Base-by-base conservation (phyloP, 2,113 vertebrate genomes). In the Tinamus guttatus region DNA sequence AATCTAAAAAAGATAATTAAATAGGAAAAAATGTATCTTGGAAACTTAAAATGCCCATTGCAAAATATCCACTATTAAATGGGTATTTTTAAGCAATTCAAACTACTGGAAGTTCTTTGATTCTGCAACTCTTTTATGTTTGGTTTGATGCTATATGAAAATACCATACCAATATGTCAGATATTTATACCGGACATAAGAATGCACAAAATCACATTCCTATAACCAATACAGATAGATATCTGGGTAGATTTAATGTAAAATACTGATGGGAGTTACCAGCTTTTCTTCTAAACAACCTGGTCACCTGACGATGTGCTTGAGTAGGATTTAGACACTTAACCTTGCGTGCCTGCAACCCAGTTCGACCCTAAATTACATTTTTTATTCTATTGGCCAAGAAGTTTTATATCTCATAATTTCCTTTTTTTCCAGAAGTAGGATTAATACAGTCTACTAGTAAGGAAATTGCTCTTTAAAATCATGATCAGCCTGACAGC, bases 391-490 rank as follows among this genome's bases (percentile, higher is more conserved):
- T 22, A 59, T 9, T 78, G 76, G 83, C 45, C 40, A 85, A 84
- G 30, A 88, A 2, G 6, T 65, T 60, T 5, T n/a, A 20, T 40
- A 62, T 60, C 38, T 89, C 74, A 74, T 87, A 65, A 81, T 77
- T 85, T 90, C 38, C 51, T 36, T 65, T 79, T 79, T 80, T 64
- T 41, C 71, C 34, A 65, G 28, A 59, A 32, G 28, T 15, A 85
- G 56, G 71, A 87, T 87, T 93, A 93, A 89, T 65, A 43, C 15
- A 92, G 65, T 58, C 73, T 89, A 59, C 47, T 69, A 71, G 40
- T 65, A 89, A 91, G 62, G 81, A 85, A 8, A 85, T 87, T 86
- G 84, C 62, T 81, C 67, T 84, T 92, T 92, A 93, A 96, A 96
- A 88, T 86, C 77, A 88, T 38, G 73, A 92, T 85, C 73, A 81